These are phyloP conservation scores for Melinaea menophilus DNA, from an alignment of 2,888 invertebrate genomes.

Conservation along the genomic window DNA sequence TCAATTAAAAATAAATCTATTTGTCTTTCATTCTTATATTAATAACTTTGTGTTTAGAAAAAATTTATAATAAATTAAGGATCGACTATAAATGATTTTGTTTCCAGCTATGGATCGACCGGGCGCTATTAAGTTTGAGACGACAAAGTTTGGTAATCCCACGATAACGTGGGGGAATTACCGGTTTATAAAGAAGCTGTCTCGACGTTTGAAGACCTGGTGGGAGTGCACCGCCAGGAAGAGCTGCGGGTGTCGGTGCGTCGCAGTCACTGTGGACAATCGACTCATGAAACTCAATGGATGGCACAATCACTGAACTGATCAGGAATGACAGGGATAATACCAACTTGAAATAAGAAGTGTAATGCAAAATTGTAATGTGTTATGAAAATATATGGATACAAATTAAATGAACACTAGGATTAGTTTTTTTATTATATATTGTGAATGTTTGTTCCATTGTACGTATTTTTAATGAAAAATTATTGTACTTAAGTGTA, in stretches of 20 bases:
- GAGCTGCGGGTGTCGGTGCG: slow-evolving; percentile 54
- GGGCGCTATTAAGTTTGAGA: slow-evolving; percentile 46
- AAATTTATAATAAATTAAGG: background rate
- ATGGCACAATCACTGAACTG: slow-evolving; percentile 59
- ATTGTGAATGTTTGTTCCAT: too few relatives aligned
- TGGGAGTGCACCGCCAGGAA: slow-evolving; percentile 67
- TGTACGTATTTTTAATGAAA: background rate
- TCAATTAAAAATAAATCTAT: too few relatives aligned
- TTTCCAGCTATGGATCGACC: slow-evolving; percentile 28
- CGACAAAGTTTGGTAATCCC: slow-evolving; percentile 61
- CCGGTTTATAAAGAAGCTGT: slow-evolving; percentile 60
- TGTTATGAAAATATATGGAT: too few relatives aligned
- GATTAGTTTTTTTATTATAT: too few relatives aligned
- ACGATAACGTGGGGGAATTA: slow-evolving; percentile 66
- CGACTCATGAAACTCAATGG: slow-evolving; percentile 59
- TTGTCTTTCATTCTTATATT: too few relatives aligned
- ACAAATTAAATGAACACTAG: too few relatives aligned
- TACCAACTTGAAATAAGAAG: too few relatives aligned
- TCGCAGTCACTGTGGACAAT: slow-evolving; percentile 59
- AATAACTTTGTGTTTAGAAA: too few relatives aligned
- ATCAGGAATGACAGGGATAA: too few relatives aligned
- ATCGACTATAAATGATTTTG: slow-evolving; percentile 9
- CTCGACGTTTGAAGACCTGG: slow-evolving; percentile 59
- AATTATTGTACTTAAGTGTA: background rate
- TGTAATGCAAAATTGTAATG: too few relatives aligned